phyloP scores from a whole-genome alignment of 2,113 vertebrate genomes.

The Thalassarche chlororhynchos region DNA sequence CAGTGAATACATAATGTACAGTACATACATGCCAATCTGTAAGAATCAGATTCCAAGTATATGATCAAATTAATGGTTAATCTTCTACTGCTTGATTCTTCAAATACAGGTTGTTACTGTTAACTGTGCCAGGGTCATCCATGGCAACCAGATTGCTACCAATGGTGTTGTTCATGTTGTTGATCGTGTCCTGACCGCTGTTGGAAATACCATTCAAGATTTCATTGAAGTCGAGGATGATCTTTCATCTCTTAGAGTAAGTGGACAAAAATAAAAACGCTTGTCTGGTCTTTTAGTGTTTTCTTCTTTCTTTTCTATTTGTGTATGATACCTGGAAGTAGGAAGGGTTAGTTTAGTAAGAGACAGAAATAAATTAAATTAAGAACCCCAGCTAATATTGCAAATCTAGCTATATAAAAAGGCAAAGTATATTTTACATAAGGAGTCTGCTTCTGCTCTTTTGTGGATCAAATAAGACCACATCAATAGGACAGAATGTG shows the following conservation, averaged over 20 bases:
- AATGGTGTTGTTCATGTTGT: conserved; percentile 96
- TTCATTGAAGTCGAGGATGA: conserved; percentile 87
- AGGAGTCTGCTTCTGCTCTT: background rate
- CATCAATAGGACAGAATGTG: background rate
- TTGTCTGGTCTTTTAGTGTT: background rate
- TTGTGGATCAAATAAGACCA: background rate
- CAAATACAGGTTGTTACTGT: conserved; percentile 91
- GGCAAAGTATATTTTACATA: background rate
- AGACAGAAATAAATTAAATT: background rate
- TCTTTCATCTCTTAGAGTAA: conserved; percentile 86
- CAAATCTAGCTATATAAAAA: background rate
- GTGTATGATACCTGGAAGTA: background rate
- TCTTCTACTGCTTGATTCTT: background rate
- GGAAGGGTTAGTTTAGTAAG: background rate
- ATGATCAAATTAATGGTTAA: background rate
- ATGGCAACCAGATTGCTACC: conserved; percentile 95
- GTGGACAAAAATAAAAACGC: background rate
- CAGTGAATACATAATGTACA: background rate
- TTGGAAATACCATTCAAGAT: conserved; percentile 87
- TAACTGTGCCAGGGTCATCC: conserved; percentile 93
- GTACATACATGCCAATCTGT: no score
- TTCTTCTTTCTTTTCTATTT: background rate
- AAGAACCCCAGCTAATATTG: background rate
- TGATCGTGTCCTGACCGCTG: conserved; percentile 90
- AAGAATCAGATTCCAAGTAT: background rate